Percentiles rank a stretch among this genome's conserved stretches.
Conservation (phyloP, 2,888 invertebrate species). For the Caradrina clavipalpis region DNA sequence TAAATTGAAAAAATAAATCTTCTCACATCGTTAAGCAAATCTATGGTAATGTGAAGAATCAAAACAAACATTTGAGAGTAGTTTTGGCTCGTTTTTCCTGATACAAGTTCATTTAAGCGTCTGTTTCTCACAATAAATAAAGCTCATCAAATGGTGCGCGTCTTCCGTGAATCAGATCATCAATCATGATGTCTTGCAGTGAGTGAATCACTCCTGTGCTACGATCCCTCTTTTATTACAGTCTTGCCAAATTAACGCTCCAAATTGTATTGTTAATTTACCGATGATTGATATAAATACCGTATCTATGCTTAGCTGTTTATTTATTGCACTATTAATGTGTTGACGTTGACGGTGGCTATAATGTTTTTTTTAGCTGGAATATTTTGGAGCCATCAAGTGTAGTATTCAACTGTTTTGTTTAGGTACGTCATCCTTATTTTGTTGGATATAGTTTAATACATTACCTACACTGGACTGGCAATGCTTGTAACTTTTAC, state of each 20-base stretch:
- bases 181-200: constrained; percentile 47
- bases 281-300: constrained; percentile 19
- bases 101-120: constrained; percentile 41
- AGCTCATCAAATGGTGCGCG: constrained; percentile 53
- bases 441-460: not conserved
- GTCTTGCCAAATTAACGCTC: constrained; percentile 48
- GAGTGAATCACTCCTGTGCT: constrained; percentile 61
- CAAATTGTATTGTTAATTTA: constrained; percentile 32
- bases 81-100: constrained; percentile 34
- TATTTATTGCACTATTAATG: constrained; percentile 1
- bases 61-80: constrained; percentile 33
- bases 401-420: not conserved
- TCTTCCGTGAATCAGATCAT: constrained; percentile 61
- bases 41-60: constrained; percentile 19
- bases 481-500: too few species aligned
- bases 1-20: constrained; percentile 21
- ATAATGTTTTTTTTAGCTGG: not conserved
- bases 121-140: constrained; percentile 56
- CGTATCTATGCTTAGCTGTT: not conserved
- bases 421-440: constrained; percentile 14
- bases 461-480: not conserved
- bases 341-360: too few species aligned
- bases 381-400: not conserved
- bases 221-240: constrained; percentile 53
- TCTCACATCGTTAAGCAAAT: constrained; percentile 18